Evolutionary conservation across 2,797 vertebrate species (phyloP).

Genomic region (Eospalax fontanierii): DNA sequence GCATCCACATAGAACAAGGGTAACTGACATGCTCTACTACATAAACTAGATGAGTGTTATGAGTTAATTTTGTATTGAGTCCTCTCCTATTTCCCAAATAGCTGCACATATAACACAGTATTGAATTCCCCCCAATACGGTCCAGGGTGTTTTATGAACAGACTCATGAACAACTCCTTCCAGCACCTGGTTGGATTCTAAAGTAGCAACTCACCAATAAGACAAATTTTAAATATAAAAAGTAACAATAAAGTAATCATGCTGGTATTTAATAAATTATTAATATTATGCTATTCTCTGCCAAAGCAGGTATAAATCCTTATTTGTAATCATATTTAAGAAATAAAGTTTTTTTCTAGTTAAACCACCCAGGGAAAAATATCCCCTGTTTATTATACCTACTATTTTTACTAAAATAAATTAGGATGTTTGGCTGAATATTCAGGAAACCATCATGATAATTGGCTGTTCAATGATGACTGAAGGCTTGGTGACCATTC

Average conservation of each 20-base stretch:
- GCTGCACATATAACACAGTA: neutral
- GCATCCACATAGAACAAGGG: neutral
- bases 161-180: neutral
- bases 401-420: conserved; percentile 27
- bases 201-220: neutral
- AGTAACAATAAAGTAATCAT: conserved; percentile 7
- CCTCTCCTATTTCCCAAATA: conserved; percentile 29
- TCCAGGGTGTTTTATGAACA: conserved; percentile 2
- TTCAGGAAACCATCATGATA: conserved; percentile 67
- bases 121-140: neutral
- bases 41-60: neutral
- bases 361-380: conserved; percentile 9
- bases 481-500: conserved; percentile 59
- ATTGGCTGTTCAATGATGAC: conserved; percentile 61
- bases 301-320: neutral
- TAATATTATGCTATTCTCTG: conserved; percentile 15
- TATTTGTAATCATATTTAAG: conserved; percentile 35
- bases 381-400: conserved; percentile 24
- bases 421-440: conserved; percentile 63
- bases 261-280: neutral
- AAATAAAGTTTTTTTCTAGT: conserved; percentile 13
- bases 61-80: neutral
- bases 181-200: conserved; percentile 35
- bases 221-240: neutral
- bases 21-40: neutral